phyloP scores from a whole-genome alignment of 2,797 vertebrate genomes.

The Channa striata region DNA sequence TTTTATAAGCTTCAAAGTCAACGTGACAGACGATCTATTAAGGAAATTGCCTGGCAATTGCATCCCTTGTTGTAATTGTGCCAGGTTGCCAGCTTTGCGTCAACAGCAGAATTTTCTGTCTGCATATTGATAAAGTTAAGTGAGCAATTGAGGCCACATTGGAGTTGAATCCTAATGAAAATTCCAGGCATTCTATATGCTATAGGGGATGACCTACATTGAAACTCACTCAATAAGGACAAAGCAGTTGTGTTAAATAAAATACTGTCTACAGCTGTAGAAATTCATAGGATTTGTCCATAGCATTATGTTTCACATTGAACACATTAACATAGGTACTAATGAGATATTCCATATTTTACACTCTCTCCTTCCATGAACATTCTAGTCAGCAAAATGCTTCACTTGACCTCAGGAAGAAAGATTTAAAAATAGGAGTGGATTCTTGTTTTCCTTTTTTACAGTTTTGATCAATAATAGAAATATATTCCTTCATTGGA shows the following conservation, averaged over 20 bases:
- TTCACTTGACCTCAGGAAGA: slow-evolving; percentile 55
- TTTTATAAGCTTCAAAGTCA: slow-evolving; percentile 32
- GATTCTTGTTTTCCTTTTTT: slow-evolving; percentile 20
- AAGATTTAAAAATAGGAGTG: slow-evolving; percentile 22
- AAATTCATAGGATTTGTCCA: slow-evolving; percentile 1
- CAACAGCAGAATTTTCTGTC: slow-evolving; percentile 49
- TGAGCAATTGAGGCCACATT: slow-evolving; percentile 17
- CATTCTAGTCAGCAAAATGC: slow-evolving; percentile 34
- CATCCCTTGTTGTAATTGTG: slow-evolving; percentile 30
- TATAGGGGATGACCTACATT: slow-evolving; percentile 13
- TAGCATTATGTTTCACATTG: slow-evolving; percentile 7
- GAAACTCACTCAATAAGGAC: slow-evolving; percentile 7
- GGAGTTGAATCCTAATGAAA: neutral
- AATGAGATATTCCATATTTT: slow-evolving; percentile 38
- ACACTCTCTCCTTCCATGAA: slow-evolving; percentile 31
- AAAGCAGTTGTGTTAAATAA: neutral
- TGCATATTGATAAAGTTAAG: slow-evolving; percentile 34
- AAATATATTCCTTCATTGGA: slow-evolving; percentile 10
- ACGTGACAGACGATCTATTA: slow-evolving; percentile 44
- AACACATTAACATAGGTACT: slow-evolving; percentile 25
- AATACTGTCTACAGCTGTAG: neutral
- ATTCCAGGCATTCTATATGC: neutral
- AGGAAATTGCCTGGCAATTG: slow-evolving; percentile 49
- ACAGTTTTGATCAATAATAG: slow-evolving; percentile 15
- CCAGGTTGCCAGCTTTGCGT: slow-evolving; percentile 47